These are phyloP conservation scores for Penaeus chinensis DNA, from an alignment of 1,140 invertebrate species.

Conservation along the genomic window DNA sequence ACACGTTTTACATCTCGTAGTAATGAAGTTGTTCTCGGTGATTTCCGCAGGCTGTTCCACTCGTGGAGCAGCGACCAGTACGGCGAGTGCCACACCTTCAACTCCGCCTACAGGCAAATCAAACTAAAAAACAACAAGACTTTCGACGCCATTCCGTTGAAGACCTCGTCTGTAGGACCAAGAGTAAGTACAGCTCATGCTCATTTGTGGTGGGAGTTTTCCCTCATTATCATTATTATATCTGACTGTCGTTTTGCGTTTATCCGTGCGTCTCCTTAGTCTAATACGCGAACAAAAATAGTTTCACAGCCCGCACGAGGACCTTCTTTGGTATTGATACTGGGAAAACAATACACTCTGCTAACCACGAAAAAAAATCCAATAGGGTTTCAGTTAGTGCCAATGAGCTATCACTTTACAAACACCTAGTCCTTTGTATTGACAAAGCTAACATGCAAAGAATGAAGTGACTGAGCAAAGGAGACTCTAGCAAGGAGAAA, in stretches of 20 bases:
- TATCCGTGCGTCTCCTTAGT: too few relatives aligned
- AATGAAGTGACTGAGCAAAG: too few relatives aligned
- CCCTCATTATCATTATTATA: too few relatives aligned
- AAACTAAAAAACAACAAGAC: not conserved
- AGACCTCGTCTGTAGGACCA: conserved; percentile 24
- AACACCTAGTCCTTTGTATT: too few relatives aligned
- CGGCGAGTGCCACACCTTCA: conserved; percentile 66
- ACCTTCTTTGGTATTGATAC: not conserved
- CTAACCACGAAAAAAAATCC: too few relatives aligned
- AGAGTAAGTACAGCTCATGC: conserved; percentile 1
- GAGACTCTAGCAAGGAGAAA: too few relatives aligned
- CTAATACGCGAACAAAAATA: not conserved
- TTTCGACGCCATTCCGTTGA: not conserved
- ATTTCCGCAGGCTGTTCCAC: conserved; percentile 32
- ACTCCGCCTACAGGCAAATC: conserved; percentile 29
- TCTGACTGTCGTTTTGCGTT: too few relatives aligned
- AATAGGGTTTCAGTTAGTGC: too few relatives aligned
- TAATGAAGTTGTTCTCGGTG: not conserved
- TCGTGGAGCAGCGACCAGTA: conserved; percentile 48
- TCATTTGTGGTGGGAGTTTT: not conserved
- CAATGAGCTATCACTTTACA: too few relatives aligned
- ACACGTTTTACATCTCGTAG: not conserved
- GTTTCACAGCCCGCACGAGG: not conserved
- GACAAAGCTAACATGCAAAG: too few relatives aligned
- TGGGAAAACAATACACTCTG: too few relatives aligned